Conservation (phyloP, 2,888 invertebrate species). For the Hydropsyche betteni region DNA sequence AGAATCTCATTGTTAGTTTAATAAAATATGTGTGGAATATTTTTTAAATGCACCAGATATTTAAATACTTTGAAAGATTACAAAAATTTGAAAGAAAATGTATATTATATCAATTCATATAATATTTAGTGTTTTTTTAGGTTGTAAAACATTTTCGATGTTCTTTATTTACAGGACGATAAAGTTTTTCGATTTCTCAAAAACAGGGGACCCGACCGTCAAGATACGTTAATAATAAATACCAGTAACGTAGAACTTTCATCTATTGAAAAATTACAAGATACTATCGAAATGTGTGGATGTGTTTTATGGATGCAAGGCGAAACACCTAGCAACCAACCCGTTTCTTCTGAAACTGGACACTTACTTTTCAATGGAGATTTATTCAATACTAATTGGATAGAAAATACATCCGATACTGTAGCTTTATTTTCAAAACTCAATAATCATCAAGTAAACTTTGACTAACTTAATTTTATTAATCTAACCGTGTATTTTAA, state of each 20-base stretch:
- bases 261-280: slow-evolving; percentile 50
- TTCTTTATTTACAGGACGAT: slow-evolving; percentile 57
- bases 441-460: slow-evolving; percentile 50
- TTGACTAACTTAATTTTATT: neutral
- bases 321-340: slow-evolving; percentile 70
- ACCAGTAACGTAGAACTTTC: slow-evolving; percentile 51
- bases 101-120: neutral
- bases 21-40: slow-evolving; percentile 65
- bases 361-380: slow-evolving; percentile 90
- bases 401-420: slow-evolving; percentile 64
- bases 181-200: slow-evolving; percentile 59
- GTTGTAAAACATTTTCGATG: too few species aligned
- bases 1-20: neutral
- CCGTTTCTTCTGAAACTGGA: slow-evolving; percentile 69
- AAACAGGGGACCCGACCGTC: slow-evolving; percentile 69
- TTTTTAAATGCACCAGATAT: slow-evolving; percentile 59
- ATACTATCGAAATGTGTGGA: slow-evolving; percentile 60
- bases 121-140: slow-evolving; percentile 15
- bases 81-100: too few species aligned
- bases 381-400: slow-evolving; percentile 70
- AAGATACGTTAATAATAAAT: slow-evolving; percentile 50
- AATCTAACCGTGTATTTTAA: too few species aligned
- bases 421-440: slow-evolving; percentile 62
- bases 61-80: too few species aligned
- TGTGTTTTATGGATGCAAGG: slow-evolving; percentile 90